These are phyloP conservation scores for Tyrannus savana DNA, from an alignment of 2,113 vertebrate species.

Conservation along the genomic window DNA sequence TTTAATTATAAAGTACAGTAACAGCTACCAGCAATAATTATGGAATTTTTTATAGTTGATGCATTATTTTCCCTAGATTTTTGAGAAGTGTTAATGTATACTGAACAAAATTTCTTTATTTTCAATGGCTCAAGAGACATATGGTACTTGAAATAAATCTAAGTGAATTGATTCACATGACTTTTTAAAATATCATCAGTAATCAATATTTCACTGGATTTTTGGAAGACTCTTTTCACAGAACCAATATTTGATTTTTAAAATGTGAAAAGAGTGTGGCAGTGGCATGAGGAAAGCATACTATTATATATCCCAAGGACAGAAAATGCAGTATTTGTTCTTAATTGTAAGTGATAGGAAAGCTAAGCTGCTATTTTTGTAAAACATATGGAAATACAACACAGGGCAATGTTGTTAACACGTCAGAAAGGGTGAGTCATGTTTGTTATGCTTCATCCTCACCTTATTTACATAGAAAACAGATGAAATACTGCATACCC, in stretches of 20 bases:
- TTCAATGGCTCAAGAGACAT: not conserved
- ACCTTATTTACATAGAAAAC: not conserved
- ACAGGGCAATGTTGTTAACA: not conserved
- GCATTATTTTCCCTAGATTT: not conserved
- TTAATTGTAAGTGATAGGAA: not conserved
- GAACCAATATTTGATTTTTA: not conserved
- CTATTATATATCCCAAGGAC: not conserved
- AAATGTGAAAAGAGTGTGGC: not conserved
- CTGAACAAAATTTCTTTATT: not conserved
- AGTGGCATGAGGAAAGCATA: not conserved
- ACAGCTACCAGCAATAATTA: not conserved
- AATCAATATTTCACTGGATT: not conserved
- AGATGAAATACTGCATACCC: not conserved
- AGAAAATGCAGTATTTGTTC: not conserved
- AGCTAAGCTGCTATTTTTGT: not conserved
- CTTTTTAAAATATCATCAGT: not conserved
- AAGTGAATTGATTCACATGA: not conserved
- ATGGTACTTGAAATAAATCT: not conserved
- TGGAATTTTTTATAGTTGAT: not conserved
- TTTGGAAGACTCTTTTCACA: not conserved
- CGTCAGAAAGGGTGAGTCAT: not conserved
- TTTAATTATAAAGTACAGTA: not conserved
- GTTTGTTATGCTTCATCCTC: not conserved
- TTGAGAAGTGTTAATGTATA: not conserved
- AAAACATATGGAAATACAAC: not conserved